phyloP scores from a whole-genome alignment of 2,113 vertebrate species.

The Circaetus gallicus region DNA sequence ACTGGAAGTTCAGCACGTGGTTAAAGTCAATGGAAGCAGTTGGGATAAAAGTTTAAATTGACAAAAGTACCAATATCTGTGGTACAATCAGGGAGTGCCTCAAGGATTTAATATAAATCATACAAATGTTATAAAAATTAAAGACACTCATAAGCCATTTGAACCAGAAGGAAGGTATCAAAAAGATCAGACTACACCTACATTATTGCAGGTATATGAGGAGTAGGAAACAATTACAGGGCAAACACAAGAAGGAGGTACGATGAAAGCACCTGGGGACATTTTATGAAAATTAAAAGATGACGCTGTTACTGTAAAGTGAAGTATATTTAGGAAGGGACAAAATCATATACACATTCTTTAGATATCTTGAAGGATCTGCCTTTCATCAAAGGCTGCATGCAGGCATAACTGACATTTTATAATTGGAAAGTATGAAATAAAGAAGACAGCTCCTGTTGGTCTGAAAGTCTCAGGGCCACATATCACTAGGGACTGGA shows the following conservation, averaged over 20 bases:
- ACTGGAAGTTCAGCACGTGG: neutral
- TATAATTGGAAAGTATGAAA: neutral
- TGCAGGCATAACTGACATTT: neutral
- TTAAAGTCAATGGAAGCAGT: neutral
- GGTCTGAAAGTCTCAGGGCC: neutral
- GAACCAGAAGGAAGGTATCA: neutral
- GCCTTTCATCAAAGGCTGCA: neutral
- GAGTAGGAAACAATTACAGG: neutral
- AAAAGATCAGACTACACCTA: neutral
- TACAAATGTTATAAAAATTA: neutral
- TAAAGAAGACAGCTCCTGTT: neutral
- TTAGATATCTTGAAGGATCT: neutral
- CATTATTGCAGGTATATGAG: neutral
- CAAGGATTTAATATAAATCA: neutral
- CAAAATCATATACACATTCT: neutral
- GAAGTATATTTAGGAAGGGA: neutral
- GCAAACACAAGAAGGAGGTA: neutral
- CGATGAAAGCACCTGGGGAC: accelerated
- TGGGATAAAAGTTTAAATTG: neutral
- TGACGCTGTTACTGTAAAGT: neutral
- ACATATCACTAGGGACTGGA: neutral
- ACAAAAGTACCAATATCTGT: neutral
- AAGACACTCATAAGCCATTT: neutral
- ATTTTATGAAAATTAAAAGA: neutral
- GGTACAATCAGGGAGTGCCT: neutral